Evolutionary conservation across 1,140 invertebrate genomes (phyloP), one percentile per base, ranked within the genome.

Genomic region (Campoletis sonorensis): DNA sequence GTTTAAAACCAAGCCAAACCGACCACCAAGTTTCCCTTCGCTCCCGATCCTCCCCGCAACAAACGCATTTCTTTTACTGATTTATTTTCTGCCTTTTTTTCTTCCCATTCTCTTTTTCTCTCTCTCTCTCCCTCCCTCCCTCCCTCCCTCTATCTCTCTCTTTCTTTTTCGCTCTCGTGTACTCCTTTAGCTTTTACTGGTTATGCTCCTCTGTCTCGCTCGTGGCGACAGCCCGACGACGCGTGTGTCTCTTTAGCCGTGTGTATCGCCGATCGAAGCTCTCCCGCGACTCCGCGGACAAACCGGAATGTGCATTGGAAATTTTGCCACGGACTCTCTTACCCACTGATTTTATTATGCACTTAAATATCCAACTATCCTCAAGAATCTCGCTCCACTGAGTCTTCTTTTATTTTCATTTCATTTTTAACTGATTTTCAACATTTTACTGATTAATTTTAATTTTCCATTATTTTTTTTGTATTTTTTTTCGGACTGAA

Each of bases 291-390:
- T 49, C 21, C 72, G 18, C n/a, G 72, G 49, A 75, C 72, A 75
- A 75, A 75, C 72, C 72, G 72, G 72, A 75, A 75, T 75, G 72
- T 75, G 72, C 72, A 75, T 75, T 75, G 72, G 40, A 75, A 75
- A 45, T 75, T 75, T 75, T 75, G 45, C 72, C 49, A 26, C 72
- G 72, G 23, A 75, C 21, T 54, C 21, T 30, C 72, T 45, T 75
- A 58, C 72, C 23, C 21, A 54, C 40, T 49, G 23, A 11, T 73
- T 73, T 49, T 64, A 64, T 64, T 26, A 64, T 64, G 61, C 71
- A 73, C 30, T n/a, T 49, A 73, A 73, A 49, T 64, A 26, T 26
- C 61, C 4, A 23, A 64, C 5, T 64, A 23, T 64, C 61, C n/a
- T 64, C 61, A 23, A 64, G 23, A 64, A 23, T 64, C 27, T 64